A percentile compares a stretch with the other conserved stretches of the same genome.
Evolutionary conservation across 1,140 invertebrate species (phyloP).

Genomic region (Drosophila pseudoobscura): DNA sequence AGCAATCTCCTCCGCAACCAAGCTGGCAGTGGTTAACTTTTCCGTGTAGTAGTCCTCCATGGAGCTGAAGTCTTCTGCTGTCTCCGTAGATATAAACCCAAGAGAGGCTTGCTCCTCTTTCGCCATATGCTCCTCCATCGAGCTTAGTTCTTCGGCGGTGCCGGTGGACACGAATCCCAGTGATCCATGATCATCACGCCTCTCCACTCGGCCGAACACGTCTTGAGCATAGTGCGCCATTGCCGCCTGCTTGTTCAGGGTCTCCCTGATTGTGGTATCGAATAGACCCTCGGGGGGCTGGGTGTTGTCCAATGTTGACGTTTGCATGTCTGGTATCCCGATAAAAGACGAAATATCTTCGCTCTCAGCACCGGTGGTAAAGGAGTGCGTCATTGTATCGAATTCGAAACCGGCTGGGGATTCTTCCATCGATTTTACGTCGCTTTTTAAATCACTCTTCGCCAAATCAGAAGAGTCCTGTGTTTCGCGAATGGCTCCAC

Average conservation of each 20-base stretch:
- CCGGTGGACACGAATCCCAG: conserved; percentile 76
- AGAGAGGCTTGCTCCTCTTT: conserved; percentile 75
- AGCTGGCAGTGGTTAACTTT: conserved; percentile 58
- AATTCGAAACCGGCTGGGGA: conserved; percentile 90
- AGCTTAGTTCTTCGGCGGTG: conserved; percentile 74
- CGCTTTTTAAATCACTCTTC: conserved; percentile 86
- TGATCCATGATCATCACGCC: conserved; percentile 69
- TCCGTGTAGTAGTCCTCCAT: conserved; percentile 81
- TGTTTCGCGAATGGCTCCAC: conserved; percentile 88
- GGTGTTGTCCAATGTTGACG: conserved; percentile 55
- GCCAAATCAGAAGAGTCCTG: conserved; percentile 88
- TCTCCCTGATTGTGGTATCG: conserved; percentile 67
- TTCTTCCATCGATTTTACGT: conserved; percentile 85
- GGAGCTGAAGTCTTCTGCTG: conserved; percentile 77
- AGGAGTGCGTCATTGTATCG: conserved; percentile 81
- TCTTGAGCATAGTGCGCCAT: conserved; percentile 70
- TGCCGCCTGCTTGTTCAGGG: conserved; percentile 68
- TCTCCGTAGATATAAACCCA: conserved; percentile 76
- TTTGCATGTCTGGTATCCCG: conserved; percentile 67
- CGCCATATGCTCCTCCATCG: conserved; percentile 69
- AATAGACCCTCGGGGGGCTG: conserved; percentile 64
- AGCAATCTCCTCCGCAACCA: conserved; percentile 55
- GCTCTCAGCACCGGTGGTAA: conserved; percentile 24
- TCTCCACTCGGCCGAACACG: conserved; percentile 51
- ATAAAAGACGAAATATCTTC: conserved; percentile 70